Evolutionary conservation across 2,888 invertebrate genomes (phyloP), one percentile per base, ranked within the genome.

Genomic region (Minunthozetes semirufus): DNA sequence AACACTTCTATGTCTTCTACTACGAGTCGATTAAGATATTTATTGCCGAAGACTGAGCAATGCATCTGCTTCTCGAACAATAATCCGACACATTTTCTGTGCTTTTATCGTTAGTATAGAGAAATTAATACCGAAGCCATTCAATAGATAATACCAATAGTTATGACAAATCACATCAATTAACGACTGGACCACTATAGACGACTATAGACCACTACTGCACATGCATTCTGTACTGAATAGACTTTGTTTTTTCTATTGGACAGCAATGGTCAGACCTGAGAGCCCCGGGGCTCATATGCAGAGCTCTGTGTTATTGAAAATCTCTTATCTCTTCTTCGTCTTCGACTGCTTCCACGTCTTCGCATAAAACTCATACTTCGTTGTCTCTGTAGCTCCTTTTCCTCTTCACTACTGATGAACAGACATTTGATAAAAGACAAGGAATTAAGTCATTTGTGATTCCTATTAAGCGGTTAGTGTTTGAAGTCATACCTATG

Each of bases 121-220:
- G n/a, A 11, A 25, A 22, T 61, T 27, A n/a, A 19, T 38, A 29
- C 33, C 17, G 27, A 66, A 66, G 19, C 66, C 66, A 66, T 66
- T 66, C 38, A 66, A 19, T 42, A 38, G 19, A 5, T 42, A 25
- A 15, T 29, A 61, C 19, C 50, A n/a, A 50, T 6, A 48, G 48
- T 50, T 59, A 59, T 59, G 17, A 27, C 59, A 59, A 19, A 66
- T 66, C 38, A 66, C 66, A 66, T 66, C 42, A 42, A 66, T 66
- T 29, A 66, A 38, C 66, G 66, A 66, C 66, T 66, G 66, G 66
- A 66, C 66, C 66, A n/a, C 56, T 56, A 56, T 25, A n/a, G n/a
- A n/a, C n/a, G n/a, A n/a, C n/a, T n/a, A n/a, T 56, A 8, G 33
- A 33, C 33, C 25, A 56, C 56, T 27, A 15, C 19, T 59, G 59